Conservation (phyloP, 2,888 invertebrate genomes). For the Drosophila maculinotata region DNA sequence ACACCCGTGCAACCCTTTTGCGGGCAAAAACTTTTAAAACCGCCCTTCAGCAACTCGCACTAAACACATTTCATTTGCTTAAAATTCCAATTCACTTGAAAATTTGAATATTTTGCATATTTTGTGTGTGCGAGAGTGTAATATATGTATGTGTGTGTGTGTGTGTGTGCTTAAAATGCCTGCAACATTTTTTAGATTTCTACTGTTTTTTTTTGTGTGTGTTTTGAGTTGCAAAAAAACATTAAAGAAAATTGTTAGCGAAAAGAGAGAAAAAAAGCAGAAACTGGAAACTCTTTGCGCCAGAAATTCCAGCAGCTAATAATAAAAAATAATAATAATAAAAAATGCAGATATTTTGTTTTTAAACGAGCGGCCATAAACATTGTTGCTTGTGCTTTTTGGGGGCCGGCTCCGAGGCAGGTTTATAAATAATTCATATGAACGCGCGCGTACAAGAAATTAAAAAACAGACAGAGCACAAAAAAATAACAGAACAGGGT, state of each 20-base stretch:
- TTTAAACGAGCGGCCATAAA: conserved; percentile 61
- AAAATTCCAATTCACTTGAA: conserved; percentile 78
- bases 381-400: conserved; percentile 72
- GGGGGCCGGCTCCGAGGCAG: conserved; percentile 41
- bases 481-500: conserved; percentile 6
- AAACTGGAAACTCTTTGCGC: conserved; percentile 54
- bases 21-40: conserved; percentile 21
- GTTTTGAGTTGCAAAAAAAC: conserved; percentile 30
- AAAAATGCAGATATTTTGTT: conserved; percentile 57
- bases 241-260: conserved; percentile 49
- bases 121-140: conserved; percentile 38
- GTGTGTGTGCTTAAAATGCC: conserved; percentile 44
- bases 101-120: conserved; percentile 80
- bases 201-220: conserved; percentile 24
- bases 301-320: conserved; percentile 73
- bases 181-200: conserved; percentile 63
- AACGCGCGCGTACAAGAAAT: conserved; percentile 69
- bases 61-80: conserved; percentile 73
- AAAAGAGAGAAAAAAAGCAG: conserved; percentile 3
- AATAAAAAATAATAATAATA: conserved; percentile 64
- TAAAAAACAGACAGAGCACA: conserved; percentile 43
- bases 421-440: conserved; percentile 78
- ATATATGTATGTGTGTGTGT: conserved; percentile 12
- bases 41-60: conserved; percentile 52
- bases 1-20: conserved; percentile 44